Evolutionary conservation across 2,797 vertebrate species (phyloP).

Genomic region (Cryptoprocta ferox): DNA sequence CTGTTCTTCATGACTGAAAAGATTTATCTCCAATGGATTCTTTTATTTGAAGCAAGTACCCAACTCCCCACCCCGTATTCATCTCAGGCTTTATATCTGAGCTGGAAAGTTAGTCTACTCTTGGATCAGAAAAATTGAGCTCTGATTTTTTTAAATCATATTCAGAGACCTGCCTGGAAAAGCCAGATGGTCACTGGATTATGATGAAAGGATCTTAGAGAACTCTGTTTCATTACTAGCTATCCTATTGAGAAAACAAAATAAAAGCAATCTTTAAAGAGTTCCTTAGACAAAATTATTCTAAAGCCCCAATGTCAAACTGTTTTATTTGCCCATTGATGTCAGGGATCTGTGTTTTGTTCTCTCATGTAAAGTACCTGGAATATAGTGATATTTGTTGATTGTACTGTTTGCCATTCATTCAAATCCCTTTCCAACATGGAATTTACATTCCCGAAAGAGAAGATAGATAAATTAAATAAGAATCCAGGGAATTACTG

Average conservation of each 20-base stretch:
- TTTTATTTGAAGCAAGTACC: background rate
- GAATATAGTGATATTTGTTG: background rate
- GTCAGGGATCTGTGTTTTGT: background rate
- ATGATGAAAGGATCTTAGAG: background rate
- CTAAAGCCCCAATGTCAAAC: background rate
- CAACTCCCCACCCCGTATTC: background rate
- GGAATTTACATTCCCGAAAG: background rate
- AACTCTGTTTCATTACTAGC: background rate
- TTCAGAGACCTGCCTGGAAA: background rate
- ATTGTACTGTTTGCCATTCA: background rate
- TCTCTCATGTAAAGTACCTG: background rate
- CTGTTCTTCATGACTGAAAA: background rate
- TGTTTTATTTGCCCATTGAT: background rate
- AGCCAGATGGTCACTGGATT: background rate
- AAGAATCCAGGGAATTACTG: background rate
- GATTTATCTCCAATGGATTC: background rate
- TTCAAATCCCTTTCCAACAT: background rate
- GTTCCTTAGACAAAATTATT: background rate
- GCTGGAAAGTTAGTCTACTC: background rate
- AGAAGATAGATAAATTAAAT: background rate
- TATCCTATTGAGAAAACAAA: background rate
- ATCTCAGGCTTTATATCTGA: background rate
- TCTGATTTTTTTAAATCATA: background rate
- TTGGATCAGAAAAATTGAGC: background rate
- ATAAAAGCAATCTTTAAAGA: background rate